phyloP scores from a whole-genome alignment of 2,888 invertebrate genomes.

The Luperina testacea region DNA sequence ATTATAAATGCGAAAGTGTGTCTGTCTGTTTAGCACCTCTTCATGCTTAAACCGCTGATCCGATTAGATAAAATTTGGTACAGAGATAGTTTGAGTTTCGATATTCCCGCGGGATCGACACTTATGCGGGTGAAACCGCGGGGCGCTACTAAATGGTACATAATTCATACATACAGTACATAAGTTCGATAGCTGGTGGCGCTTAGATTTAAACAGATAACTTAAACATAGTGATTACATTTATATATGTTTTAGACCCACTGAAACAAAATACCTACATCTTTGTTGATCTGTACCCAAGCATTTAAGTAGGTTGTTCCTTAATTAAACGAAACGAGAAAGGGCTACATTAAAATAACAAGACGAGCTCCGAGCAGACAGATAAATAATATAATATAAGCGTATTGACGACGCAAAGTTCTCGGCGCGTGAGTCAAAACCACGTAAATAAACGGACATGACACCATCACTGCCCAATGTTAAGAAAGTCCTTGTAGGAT shows the following conservation, averaged over 20 bases:
- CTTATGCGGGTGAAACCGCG: too few species aligned
- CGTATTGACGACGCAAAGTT: constrained; percentile 55
- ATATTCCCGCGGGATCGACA: too few species aligned
- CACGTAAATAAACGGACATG: constrained; percentile 57
- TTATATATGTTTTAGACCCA: not conserved
- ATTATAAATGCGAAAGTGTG: too few species aligned
- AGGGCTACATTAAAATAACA: constrained; percentile 44
- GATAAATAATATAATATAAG: constrained; percentile 42
- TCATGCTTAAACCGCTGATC: too few species aligned
- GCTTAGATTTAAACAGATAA: too few species aligned
- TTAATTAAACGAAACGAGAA: constrained; percentile 33
- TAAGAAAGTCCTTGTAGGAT: constrained; percentile 35
- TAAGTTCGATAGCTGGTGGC: not conserved
- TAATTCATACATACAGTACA: too few species aligned
- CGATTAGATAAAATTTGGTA: too few species aligned
- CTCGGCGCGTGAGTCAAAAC: constrained; percentile 57
- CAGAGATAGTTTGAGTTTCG: too few species aligned
- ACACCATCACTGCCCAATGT: constrained; percentile 42
- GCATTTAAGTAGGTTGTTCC: constrained; percentile 25
- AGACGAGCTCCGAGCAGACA: constrained; percentile 26
- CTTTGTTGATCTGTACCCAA: not conserved
- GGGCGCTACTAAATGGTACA: too few species aligned
- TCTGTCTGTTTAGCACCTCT: too few species aligned
- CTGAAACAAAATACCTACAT: not conserved
- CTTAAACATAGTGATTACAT: not conserved